Base-by-base conservation (phyloP, 2,113 vertebrate species). In the Phasianus colchicus region DNA sequence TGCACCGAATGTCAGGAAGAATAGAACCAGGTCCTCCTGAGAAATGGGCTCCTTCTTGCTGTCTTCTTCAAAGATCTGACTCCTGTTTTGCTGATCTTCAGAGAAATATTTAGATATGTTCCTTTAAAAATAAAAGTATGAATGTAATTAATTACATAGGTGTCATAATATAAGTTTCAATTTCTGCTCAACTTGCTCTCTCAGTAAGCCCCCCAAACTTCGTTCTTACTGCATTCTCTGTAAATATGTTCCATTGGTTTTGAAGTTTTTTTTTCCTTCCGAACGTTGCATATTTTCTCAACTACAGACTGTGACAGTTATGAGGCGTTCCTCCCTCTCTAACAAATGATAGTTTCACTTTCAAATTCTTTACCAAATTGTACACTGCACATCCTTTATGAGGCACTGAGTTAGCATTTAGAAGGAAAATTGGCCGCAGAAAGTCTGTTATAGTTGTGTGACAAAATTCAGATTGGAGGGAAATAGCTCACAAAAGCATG, bases 401-500 rank as follows among this genome's bases (percentile, higher is more conserved):
- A 95, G 86, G 83, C 92, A 86, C 72, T 75, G 92, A 96, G 92
- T 91, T 96, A 91, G 73, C 81, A 66, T 91, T 82, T 17, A 15
- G 29, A 66, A 86, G 11, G 2, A 27, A 38, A 10, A 2, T 65
- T 92, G 94, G 86, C 93, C 78, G 60, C 58, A 38, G 81, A 89
- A 93, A 91, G 69, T 48, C 86, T 86, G 92, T 83, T 93, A 71
- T 77, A 96, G 94, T 84, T 94, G 86, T 95, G 95, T 92, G 92
- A 92, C 89, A 95, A 92, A 96, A 96, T 83, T 96, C 92, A 88
- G 73, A 95, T 88, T 94, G 90, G 87, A 94, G 96, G 89, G 95
- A 96, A 96, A 95, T 74, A 84, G 81, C 81, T 96, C 86, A 94
- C 86, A 95, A 95, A 96, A 96, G 60, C 81, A 96, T 96, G 94